Evolutionary conservation across 2,113 vertebrate genomes (phyloP).

Genomic region (Aplodontia rufa): DNA sequence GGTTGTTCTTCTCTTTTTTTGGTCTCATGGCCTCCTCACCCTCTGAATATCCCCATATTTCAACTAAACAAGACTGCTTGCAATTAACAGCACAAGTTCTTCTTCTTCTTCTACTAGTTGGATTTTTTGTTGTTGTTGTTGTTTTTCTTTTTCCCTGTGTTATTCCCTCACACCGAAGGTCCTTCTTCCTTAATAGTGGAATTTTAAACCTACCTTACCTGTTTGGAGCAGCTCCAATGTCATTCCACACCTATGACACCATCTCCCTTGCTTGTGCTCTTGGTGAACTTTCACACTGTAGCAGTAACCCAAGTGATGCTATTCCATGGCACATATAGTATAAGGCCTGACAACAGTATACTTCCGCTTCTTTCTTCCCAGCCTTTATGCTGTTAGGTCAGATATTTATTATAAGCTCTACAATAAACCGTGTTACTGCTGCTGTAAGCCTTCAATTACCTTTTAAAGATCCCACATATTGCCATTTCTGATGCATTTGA

Average conservation of each 20-base stretch:
- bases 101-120: neutral
- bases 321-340: neutral
- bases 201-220: neutral
- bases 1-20: neutral
- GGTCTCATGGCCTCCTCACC: too few relatives aligned
- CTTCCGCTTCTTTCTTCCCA: neutral
- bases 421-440: neutral
- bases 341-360: neutral
- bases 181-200: neutral
- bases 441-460: neutral
- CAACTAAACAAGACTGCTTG: neutral
- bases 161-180: neutral
- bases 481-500: neutral
- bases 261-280: neutral
- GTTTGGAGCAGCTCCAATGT: neutral
- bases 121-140: too few relatives aligned
- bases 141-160: neutral
- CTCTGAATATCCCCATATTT: neutral
- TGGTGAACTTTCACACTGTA: neutral
- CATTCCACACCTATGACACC: too few relatives aligned
- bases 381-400: neutral
- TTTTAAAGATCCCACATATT: neutral
- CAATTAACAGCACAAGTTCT: neutral
- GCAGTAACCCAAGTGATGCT: neutral
- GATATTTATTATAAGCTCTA: neutral